Base-by-base conservation (phyloP, 2,797 vertebrate genomes). In the Synanceia verrucosa region DNA sequence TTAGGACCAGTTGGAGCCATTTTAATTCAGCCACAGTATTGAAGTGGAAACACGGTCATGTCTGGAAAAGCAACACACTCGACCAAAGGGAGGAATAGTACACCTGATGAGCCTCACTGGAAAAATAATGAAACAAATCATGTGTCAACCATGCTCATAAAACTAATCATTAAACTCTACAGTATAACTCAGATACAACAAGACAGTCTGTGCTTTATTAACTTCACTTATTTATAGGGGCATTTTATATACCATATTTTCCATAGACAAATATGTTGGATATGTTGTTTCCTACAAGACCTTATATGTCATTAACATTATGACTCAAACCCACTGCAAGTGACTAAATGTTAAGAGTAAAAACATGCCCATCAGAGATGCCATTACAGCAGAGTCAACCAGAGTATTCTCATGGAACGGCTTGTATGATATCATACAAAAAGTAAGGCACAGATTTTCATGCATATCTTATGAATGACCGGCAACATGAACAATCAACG, bases 201-300 rank as follows among this genome's bases (percentile, higher is more conserved):
- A 57, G 26, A 48, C 57, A 64, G 39, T 34, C 9, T 60, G 26
- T 34, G 36, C 11, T 57, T 65, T 59, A 57, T 11, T 28, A 9
- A 37, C 52, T 26, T 34, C 16, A 14, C 10, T 33, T 37, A 19
- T 64, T 14, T n/a, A 28, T 37, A 9, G 19, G 8, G 19, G 4
- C 16, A 19, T 36, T 19, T 36, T 33, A 34, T 24, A 46, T 18
- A 41, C 9, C n/a, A 21, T 33, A 12, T 24, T 23, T 55, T 12
- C n/a, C 8, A 19, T 11, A 5, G 47, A 73, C 60, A 73, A 41
- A 73, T 79, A 28, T 64, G 43, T 33, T 31, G 61, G 52, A 81
- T 48, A 63, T 66, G 48, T 56, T 46, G 24, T 64, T 81, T 70
- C 59, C 63, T 61, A 43, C 44, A 41, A n/a, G n/a, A n/a, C n/a